Base-by-base conservation (phyloP, 37 sponge, comb jelly and placozoan species). In the Axinella damicornis region DNA sequence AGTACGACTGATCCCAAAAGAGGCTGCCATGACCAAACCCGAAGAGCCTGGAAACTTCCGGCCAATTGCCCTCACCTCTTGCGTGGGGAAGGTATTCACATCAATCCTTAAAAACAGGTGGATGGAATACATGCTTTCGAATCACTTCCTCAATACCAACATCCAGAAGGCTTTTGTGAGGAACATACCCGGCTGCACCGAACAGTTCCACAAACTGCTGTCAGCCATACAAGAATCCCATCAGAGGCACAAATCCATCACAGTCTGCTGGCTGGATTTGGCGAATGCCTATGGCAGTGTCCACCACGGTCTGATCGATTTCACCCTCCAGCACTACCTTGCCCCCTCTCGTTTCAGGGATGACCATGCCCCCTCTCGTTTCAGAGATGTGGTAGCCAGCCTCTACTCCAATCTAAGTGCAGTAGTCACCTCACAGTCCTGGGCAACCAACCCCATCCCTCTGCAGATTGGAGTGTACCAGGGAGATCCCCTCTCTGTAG, bases 241-340 rank as follows among this genome's bases (percentile, higher is more conserved):
- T n/a, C n/a, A n/a, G n/a, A n/a, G n/a, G n/a, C n/a, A n/a, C n/a
- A n/a, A n/a, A n/a, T n/a, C n/a, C n/a, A n/a, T n/a, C n/a, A n/a
- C n/a, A n/a, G n/a, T n/a, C n/a, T n/a, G n/a, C n/a, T n/a, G n/a
- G n/a, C n/a, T n/a, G n/a, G n/a, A n/a, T n/a, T n/a, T n/a, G n/a
- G n/a, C n/a, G n/a, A n/a, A n/a, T n/a, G n/a, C n/a, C n/a, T n/a
- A 81, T 39, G 82, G 82, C 40, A 70, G 72, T 70, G 82, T 81
- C 41, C 82, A 70, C 35, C 82, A 81, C 61, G 27, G 41, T 18
- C 73, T 81, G 59, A 81, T 81, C 5, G 36, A 34, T 36, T 81
- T 71, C 62, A 28, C 82, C 73, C 72, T 81, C 13, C 19, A 35
- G 18, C 82, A 81, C 73, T 82, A 82, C 64, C 60, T 64, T 64